phyloP scores from a whole-genome alignment of 1,140 invertebrate genomes.

The Drosophila sucinea region DNA sequence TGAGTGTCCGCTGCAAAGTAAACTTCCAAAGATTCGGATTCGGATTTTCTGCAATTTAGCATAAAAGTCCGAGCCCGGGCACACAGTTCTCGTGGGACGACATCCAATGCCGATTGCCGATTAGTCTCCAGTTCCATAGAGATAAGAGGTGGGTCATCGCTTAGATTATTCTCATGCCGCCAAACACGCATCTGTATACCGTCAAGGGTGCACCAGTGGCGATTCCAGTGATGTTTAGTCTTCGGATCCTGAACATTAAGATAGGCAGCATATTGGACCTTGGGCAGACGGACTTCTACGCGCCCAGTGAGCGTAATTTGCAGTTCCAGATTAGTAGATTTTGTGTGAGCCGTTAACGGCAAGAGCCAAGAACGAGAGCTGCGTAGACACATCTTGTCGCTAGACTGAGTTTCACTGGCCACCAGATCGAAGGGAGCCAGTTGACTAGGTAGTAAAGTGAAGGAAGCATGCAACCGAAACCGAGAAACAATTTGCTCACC shows the following conservation, averaged over 20 bases:
- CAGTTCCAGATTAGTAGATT: constrained; percentile 57
- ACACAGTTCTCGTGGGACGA: constrained; percentile 65
- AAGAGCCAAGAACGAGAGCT: constrained; percentile 52
- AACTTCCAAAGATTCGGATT: constrained; percentile 26
- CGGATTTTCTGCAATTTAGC: constrained; percentile 38
- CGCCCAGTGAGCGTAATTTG: constrained; percentile 61
- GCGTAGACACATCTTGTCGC: constrained; percentile 62
- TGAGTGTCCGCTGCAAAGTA: constrained; percentile 74
- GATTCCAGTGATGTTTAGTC: constrained; percentile 71
- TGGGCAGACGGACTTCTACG: constrained; percentile 64
- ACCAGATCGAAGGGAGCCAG: constrained; percentile 67
- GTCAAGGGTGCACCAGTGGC: constrained; percentile 71
- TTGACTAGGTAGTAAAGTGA: constrained; percentile 46
- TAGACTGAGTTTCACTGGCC: constrained; percentile 27
- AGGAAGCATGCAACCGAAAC: constrained; percentile 74
- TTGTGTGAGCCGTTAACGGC: constrained; percentile 53
- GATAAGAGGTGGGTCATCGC: constrained; percentile 43
- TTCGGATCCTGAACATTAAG: constrained; percentile 69
- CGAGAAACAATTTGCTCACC: constrained; percentile 60
- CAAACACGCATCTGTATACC: constrained; percentile 60
- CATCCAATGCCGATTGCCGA: constrained; percentile 24
- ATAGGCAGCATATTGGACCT: constrained; percentile 55
- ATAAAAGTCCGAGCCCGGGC: constrained; percentile 68
- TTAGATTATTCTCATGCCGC: constrained; percentile 61
- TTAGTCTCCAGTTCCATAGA: constrained; percentile 37